A percentile compares a stretch with the other conserved stretches of the same genome.
These are phyloP conservation scores for Tenualosa ilisha DNA, from an alignment of 2,797 vertebrate species.

Conservation along the genomic window DNA sequence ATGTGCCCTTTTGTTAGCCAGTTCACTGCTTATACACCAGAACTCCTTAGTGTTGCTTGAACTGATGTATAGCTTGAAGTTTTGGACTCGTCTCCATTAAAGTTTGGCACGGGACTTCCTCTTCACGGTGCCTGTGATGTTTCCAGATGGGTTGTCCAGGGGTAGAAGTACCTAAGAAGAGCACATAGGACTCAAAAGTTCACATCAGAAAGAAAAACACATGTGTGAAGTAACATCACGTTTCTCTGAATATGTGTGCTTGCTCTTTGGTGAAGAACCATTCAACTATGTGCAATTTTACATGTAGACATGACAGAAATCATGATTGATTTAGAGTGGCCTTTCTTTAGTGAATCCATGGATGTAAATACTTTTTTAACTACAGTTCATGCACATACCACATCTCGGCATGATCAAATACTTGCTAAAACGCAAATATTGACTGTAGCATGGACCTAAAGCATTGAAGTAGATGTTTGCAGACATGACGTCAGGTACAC, in stretches of 20 bases:
- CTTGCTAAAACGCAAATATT: too few relatives aligned
- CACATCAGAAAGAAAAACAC: slow-evolving; percentile 16
- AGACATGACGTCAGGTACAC: too few relatives aligned
- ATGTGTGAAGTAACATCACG: not conserved
- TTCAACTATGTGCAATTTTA: not conserved
- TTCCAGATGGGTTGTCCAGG: slow-evolving; percentile 88
- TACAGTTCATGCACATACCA: too few relatives aligned
- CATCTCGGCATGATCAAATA: too few relatives aligned
- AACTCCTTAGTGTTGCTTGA: not conserved
- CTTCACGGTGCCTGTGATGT: slow-evolving; percentile 86
- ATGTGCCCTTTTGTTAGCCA: too few relatives aligned
- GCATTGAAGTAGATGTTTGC: too few relatives aligned
- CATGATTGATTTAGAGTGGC: not conserved
- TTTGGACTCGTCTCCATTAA: slow-evolving; percentile 48
- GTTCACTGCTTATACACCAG: too few relatives aligned
- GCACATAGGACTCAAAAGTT: not conserved
- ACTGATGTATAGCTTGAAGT: slow-evolving; percentile 24
- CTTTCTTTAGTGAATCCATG: too few relatives aligned
- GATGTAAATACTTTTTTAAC: too few relatives aligned
- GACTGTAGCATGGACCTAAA: not conserved
- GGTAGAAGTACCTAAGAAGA: slow-evolving; percentile 84
- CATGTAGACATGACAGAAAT: not conserved
- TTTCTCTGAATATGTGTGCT: not conserved
- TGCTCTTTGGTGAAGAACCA: not conserved
- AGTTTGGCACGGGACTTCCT: slow-evolving; percentile 72